These are phyloP conservation scores for Saxidomus purpurata DNA, from an alignment of 1,140 invertebrate species.

Conservation along the genomic window DNA sequence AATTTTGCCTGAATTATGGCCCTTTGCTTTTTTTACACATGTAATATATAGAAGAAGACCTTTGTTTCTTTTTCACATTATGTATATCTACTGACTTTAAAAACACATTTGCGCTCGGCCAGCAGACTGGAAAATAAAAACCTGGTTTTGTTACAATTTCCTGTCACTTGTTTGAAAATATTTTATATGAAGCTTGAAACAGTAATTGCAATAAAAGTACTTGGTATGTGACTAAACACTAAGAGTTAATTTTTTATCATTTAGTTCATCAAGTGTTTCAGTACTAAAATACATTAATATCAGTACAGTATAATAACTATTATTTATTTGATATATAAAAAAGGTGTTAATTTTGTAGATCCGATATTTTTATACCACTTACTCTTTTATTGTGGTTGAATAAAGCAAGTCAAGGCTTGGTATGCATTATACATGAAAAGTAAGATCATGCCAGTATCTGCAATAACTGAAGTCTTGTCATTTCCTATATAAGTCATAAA, in stretches of 20 bases:
- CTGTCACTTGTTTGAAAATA: too few relatives aligned
- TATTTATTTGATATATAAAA: background rate
- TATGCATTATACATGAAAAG: background rate
- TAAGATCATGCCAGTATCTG: background rate
- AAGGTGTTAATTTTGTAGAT: background rate
- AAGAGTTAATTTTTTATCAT: background rate
- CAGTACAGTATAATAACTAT: background rate
- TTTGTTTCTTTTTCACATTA: too few relatives aligned
- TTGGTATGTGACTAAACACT: background rate
- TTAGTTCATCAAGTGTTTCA: conserved; percentile 10
- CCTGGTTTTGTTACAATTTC: too few relatives aligned
- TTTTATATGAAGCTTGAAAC: too few relatives aligned
- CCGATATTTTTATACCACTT: background rate
- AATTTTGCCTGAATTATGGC: too few relatives aligned
- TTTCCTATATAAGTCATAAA: background rate
- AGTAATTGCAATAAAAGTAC: too few relatives aligned
- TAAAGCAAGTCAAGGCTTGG: background rate
- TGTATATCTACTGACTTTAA: too few relatives aligned
- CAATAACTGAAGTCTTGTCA: background rate
- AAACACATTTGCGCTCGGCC: too few relatives aligned
- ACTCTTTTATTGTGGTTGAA: conserved; percentile 8
- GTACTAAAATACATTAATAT: background rate
- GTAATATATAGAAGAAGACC: too few relatives aligned
- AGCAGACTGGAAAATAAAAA: too few relatives aligned
- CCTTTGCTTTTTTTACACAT: too few relatives aligned